Conservation (phyloP, 1,140 invertebrate species). For the Neodiprion pinetum region DNA sequence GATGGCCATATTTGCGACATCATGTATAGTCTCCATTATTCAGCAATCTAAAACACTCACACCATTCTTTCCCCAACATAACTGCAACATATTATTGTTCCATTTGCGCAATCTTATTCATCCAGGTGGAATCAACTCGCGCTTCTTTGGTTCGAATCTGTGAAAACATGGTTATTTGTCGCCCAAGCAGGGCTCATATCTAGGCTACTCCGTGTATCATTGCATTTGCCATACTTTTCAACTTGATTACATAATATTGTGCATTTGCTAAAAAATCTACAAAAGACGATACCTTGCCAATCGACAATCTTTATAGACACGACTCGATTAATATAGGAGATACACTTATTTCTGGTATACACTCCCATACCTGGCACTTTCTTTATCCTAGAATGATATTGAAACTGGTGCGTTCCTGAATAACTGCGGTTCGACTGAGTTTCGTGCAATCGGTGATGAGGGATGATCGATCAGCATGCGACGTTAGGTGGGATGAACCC, state of each 20-base stretch:
- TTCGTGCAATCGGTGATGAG: not conserved
- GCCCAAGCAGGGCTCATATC: not conserved
- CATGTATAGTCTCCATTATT: not conserved
- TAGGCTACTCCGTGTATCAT: slow-evolving; percentile 15
- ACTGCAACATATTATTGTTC: slow-evolving; percentile 9
- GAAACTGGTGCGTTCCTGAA: slow-evolving; percentile 1
- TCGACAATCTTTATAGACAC: not conserved
- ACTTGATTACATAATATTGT: slow-evolving; percentile 1
- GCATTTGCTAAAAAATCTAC: not conserved
- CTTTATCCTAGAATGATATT: slow-evolving; percentile 7
- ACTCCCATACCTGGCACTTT: slow-evolving; percentile 14
- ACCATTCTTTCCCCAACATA: slow-evolving; percentile 14
- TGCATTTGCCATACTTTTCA: slow-evolving; percentile 9
- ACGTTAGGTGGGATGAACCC: slow-evolving; percentile 16
- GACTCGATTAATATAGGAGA: not conserved
- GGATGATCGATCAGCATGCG: not conserved
- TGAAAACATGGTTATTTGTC: slow-evolving; percentile 36
- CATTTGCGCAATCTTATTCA: slow-evolving; percentile 4
- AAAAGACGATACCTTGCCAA: not conserved
- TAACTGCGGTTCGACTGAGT: not conserved
- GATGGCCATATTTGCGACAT: not conserved
- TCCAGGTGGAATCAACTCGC: slow-evolving; percentile 1
- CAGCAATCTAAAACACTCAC: slow-evolving; percentile 8
- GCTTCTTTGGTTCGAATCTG: slow-evolving; percentile 28
- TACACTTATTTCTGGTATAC: slow-evolving; percentile 5